Evolutionary conservation across 2,113 vertebrate genomes (phyloP).

Genomic region (Catharus bicknelli): DNA sequence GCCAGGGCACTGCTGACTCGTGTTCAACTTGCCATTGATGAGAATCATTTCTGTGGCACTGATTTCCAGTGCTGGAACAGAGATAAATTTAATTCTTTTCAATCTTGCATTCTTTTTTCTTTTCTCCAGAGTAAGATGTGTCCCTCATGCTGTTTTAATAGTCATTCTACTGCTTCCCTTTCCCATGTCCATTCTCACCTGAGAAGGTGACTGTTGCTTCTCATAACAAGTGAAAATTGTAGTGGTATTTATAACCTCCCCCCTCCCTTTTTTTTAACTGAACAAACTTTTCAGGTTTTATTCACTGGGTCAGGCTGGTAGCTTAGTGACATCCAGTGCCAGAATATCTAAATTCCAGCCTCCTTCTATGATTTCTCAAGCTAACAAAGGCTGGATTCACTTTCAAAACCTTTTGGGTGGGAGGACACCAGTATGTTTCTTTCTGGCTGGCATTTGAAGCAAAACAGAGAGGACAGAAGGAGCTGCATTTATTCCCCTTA

Average conservation of each 20-base stretch:
- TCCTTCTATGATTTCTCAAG: conserved; percentile 1
- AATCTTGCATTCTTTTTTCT: neutral
- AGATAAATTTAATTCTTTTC: neutral
- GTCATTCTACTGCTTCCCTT: neutral
- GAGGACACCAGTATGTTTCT: conserved; percentile 36
- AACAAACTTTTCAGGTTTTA: neutral
- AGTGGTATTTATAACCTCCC: neutral
- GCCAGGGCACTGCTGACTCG: neutral
- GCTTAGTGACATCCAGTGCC: neutral
- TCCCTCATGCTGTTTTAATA: neutral
- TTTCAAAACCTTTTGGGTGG: conserved; percentile 41
- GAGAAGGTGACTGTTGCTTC: neutral
- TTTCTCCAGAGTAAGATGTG: neutral
- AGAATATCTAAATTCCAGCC: neutral
- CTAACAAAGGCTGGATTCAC: conserved; percentile 46
- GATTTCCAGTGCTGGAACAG: neutral
- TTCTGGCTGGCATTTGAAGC: conserved; percentile 51
- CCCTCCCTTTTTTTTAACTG: neutral
- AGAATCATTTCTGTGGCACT: neutral
- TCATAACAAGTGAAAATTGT: neutral
- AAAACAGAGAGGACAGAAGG: conserved; percentile 2
- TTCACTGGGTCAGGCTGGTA: neutral
- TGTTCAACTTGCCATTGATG: neutral
- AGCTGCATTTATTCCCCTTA: conserved; percentile 20
- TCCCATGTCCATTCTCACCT: neutral